phyloP scores from a whole-genome alignment of 1,140 invertebrate genomes.

The Leucophenga varia region DNA sequence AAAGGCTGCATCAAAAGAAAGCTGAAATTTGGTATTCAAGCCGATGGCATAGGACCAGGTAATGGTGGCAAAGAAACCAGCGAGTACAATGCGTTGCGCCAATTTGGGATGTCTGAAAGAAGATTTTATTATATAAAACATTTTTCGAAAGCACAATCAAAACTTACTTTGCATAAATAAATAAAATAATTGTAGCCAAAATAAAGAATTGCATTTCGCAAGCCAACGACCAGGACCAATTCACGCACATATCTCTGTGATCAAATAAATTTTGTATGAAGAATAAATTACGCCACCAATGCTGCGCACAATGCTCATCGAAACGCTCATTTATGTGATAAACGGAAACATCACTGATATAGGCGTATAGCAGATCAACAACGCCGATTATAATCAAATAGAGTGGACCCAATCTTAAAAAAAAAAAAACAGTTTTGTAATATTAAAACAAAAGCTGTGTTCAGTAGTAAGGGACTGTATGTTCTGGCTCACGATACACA shows the following conservation, averaged over 20 bases:
- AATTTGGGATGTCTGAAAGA: slow-evolving; percentile 27
- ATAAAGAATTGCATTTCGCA: slow-evolving; percentile 80
- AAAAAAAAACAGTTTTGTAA: neutral
- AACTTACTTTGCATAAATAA: slow-evolving; percentile 60
- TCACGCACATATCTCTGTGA: slow-evolving; percentile 65
- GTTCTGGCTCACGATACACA: too few species aligned
- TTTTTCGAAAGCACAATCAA: too few species aligned
- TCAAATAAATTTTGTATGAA: slow-evolving; percentile 66
- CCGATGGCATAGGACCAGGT: slow-evolving; percentile 37
- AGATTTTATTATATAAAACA: neutral
- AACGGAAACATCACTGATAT: slow-evolving; percentile 57
- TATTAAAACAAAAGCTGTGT: neutral
- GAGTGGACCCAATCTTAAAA: slow-evolving; percentile 59
- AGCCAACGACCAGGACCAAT: slow-evolving; percentile 81
- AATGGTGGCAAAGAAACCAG: slow-evolving; percentile 27
- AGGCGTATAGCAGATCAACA: slow-evolving; percentile 58
- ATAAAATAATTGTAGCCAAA: slow-evolving; percentile 59
- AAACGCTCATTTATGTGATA: slow-evolving; percentile 59
- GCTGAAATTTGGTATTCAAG: slow-evolving; percentile 33
- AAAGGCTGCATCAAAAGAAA: slow-evolving; percentile 45
- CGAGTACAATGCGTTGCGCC: slow-evolving; percentile 22
- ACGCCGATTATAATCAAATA: slow-evolving; percentile 61
- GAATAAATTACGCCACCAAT: slow-evolving; percentile 68
- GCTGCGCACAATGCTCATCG: slow-evolving; percentile 58
- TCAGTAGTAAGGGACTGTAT: too few species aligned